Base-by-base conservation (phyloP, 35 echinoderm and acorn worm genomes). In the Amphiura filiformis region DNA sequence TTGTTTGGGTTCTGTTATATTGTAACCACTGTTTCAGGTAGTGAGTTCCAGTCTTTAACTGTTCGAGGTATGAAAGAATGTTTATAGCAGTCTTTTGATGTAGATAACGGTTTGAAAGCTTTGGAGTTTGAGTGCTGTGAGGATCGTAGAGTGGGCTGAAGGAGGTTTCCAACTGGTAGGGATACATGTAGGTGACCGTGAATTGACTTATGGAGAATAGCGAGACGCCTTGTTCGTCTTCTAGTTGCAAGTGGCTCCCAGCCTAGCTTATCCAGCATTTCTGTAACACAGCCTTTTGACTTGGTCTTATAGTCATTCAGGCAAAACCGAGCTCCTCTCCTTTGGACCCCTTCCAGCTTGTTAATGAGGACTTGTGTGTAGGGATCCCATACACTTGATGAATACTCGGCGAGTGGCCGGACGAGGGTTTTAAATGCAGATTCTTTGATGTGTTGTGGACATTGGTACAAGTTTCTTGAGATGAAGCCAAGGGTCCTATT, bases 351-450 rank as follows among this genome's bases (percentile, higher is more conserved):
- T 44, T 79, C 65, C 23, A 78, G 22, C 9, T 76, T 44, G 32
- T 39, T 35, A 1, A 87, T 87, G 36, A 80, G 18, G 18, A 3
- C 23, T 47, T 78, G 4, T 13, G 22, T 65, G 75, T 79, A 35
- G 5, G 39, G 86, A 38, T 87, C 86, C 86, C 86, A 87, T 36
- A 40, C 56, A 33, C 57, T 78, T 23, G 56, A 1, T 0, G 86
- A 70, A 32, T 87, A 87, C 32, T 87, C 86, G 1, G 79, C 1
- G 13, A 79, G 40, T 22, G 86, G 86, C 79, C 86, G 80, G 32
- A 87, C 86, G 17, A 87, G 39, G 13, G 86, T 41, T 79, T 77
- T 87, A 70, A 80, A 87, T n/a, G 86, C 86, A 2, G 37, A 80
- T 23, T 7, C 76, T 87, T 87, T 87, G 36, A 79, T 79, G 26